phyloP scores from a whole-genome alignment of 1,140 invertebrate species.

The Drosophila cardini region DNA sequence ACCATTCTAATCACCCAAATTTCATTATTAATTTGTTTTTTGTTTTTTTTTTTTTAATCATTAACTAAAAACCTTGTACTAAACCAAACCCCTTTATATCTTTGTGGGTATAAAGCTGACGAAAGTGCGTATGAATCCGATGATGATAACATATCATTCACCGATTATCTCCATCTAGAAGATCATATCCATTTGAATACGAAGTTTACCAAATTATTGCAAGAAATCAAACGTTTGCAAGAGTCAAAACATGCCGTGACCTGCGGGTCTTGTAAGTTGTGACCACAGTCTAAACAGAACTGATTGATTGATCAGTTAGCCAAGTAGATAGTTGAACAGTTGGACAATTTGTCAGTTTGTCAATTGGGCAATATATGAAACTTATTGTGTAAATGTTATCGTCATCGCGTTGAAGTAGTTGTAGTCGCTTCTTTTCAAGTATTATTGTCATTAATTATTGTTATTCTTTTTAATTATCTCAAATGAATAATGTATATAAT shows the following conservation, averaged over 20 bases:
- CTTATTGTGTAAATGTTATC: background rate
- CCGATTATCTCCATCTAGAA: slow-evolving; percentile 29
- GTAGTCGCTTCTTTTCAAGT: background rate
- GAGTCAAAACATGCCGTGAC: slow-evolving; percentile 41
- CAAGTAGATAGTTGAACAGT: too few species aligned
- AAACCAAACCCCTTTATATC: background rate
- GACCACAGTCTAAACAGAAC: background rate
- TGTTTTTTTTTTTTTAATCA: background rate
- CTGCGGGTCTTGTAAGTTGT: slow-evolving; percentile 65
- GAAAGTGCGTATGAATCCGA: slow-evolving; percentile 33
- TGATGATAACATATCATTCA: slow-evolving; percentile 28
- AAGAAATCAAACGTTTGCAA: slow-evolving; percentile 59
- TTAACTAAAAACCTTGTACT: background rate
- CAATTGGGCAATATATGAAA: background rate
- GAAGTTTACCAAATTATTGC: slow-evolving; percentile 39
- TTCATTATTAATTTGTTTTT: background rate
- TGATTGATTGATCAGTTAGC: too few species aligned
- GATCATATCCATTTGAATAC: slow-evolving; percentile 30
- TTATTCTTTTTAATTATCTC: background rate
- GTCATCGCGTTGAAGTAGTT: slow-evolving; percentile 7
- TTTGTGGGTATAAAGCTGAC: background rate
- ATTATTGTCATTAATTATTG: background rate
- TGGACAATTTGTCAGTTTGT: slow-evolving; percentile 9
- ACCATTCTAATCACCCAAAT: background rate
- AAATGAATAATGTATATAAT: background rate